Evolutionary conservation across 2,797 vertebrate species (phyloP).

Genomic region (Coranthus polyacanthus): DNA sequence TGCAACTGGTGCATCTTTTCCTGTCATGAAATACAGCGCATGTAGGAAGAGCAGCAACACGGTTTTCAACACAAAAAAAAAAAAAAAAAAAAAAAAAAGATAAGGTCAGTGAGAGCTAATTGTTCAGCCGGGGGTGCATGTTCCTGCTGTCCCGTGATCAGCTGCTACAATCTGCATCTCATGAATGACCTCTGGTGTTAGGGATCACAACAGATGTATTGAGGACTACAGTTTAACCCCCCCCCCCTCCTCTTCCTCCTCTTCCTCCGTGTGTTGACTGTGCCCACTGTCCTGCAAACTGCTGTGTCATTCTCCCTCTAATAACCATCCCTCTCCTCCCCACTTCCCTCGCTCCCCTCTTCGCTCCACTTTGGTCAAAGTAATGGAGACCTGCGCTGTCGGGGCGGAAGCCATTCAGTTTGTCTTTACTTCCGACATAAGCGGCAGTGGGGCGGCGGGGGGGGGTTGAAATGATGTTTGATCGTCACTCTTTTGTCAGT

Average conservation of each 20-base stretch:
- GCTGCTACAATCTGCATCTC: constrained; percentile 24
- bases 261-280: constrained; percentile 54
- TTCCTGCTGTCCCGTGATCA: constrained; percentile 22
- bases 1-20: too few relatives aligned
- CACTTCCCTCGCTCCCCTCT: constrained; percentile 39
- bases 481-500: constrained; percentile 17
- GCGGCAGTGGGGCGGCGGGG: neutral
- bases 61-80: neutral
- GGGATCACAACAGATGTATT: constrained; percentile 62
- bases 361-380: constrained; percentile 54
- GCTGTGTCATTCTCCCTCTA: constrained; percentile 80
- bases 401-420: constrained; percentile 5
- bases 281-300: constrained; percentile 70
- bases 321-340: constrained; percentile 59
- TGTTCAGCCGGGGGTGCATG: constrained; percentile 7
- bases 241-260: too few relatives aligned
- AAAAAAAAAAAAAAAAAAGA: neutral
- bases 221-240: constrained; percentile 45
- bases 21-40: neutral
- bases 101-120: neutral
- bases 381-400: constrained; percentile 36
- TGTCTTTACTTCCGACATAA: constrained; percentile 14
- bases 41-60: neutral
- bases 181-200: constrained; percentile 63
- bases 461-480: constrained; percentile 14